Percentiles rank a stretch among this genome's conserved stretches.
Evolutionary conservation across 2,113 vertebrate species (phyloP).

Genomic region (Laterallus jamaicensis): DNA sequence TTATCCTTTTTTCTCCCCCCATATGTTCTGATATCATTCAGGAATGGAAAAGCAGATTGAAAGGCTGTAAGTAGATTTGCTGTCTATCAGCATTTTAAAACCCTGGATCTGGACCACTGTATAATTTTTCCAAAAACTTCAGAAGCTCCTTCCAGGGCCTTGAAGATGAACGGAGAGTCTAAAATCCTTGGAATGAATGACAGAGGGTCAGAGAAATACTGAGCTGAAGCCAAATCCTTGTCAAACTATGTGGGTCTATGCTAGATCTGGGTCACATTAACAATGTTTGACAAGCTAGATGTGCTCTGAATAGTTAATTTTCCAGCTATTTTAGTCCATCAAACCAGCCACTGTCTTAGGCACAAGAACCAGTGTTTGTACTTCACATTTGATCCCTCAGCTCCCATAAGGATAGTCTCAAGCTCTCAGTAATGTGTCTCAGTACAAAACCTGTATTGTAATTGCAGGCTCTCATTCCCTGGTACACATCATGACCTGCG

Average conservation of each 20-base stretch:
- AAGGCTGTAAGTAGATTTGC: not conserved
- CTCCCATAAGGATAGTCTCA: not conserved
- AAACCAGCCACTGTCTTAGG: not conserved
- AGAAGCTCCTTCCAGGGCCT: not conserved
- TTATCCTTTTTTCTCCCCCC: not conserved
- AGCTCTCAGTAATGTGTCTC: not conserved
- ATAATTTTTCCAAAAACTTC: not conserved
- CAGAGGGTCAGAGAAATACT: not conserved
- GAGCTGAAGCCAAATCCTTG: conserved; percentile 7
- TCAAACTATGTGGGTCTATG: not conserved
- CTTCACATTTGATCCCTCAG: not conserved
- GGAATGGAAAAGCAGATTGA: not conserved
- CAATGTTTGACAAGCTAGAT: not conserved
- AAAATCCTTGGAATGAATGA: not conserved
- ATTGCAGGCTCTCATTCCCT: not conserved
- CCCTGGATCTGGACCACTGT: not conserved
- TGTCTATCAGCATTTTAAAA: not conserved
- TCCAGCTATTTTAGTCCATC: not conserved
- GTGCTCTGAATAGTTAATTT: conserved; percentile 11
- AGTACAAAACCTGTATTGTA: not conserved
- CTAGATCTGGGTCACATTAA: not conserved
- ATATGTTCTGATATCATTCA: not conserved
- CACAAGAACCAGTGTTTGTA: not conserved
- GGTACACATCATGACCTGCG: not conserved
- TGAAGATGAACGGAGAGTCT: not conserved